Conservation (phyloP, 2,113 vertebrate genomes). For the Rhabdornis inornatus region DNA sequence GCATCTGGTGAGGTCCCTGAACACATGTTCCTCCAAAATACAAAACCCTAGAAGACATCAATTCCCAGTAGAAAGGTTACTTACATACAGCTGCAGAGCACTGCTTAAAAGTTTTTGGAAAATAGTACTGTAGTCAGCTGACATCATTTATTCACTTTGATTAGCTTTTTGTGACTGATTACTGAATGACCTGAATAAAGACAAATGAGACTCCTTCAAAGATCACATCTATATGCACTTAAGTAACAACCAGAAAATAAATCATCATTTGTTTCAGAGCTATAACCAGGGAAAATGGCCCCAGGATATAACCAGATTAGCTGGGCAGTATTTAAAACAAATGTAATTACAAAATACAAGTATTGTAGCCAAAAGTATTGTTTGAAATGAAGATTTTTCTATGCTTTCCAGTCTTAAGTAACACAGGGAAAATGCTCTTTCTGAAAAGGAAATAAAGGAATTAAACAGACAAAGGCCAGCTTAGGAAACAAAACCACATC, state of each 20-base stretch:
- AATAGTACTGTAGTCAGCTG: not conserved
- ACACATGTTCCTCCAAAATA: not conserved
- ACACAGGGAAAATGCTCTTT: not conserved
- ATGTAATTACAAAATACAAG: conserved; percentile 13
- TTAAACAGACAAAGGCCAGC: conserved; percentile 8
- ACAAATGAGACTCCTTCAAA: not conserved
- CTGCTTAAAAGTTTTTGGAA: not conserved
- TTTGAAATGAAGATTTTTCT: conserved; percentile 2
- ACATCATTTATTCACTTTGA: conserved; percentile 44
- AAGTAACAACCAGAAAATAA: conserved; percentile 33
- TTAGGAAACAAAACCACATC: conserved; percentile 41
- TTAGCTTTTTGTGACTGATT: conserved; percentile 33
- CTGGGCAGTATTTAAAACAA: conserved; percentile 32
- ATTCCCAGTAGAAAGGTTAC: conserved; percentile 4
- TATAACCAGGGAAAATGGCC: not conserved
- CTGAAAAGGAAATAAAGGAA: conserved; percentile 20
- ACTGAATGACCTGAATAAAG: not conserved
- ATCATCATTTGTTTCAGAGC: conserved; percentile 17
- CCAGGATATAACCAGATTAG: not conserved
- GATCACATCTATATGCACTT: not conserved
- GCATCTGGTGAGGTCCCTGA: conserved; percentile 21
- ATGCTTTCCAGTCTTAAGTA: not conserved
- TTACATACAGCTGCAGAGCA: conserved; percentile 14
- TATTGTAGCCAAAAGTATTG: conserved; percentile 19
- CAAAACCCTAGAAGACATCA: not conserved